Percentiles rank a stretch among this genome's conserved stretches.
Evolutionary conservation across 2,888 invertebrate species (phyloP).

Genomic region (Agonum fuliginosum): DNA sequence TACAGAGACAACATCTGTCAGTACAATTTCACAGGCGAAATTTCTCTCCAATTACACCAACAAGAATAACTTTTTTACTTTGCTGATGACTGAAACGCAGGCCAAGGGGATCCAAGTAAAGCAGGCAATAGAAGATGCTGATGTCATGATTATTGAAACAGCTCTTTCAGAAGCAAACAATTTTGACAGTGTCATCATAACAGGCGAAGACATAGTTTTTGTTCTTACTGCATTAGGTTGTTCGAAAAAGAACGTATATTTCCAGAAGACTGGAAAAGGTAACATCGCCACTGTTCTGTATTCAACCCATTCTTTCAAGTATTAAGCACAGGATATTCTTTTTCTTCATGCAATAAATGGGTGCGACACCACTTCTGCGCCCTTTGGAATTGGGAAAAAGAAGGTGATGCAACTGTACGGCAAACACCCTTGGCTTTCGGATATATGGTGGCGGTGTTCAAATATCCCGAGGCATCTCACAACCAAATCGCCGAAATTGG

Average conservation of each 20-base stretch:
- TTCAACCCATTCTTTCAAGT: slow-evolving; percentile 11
- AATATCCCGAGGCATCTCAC: slow-evolving; percentile 18
- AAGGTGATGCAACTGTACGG: not conserved
- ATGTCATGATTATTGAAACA: slow-evolving; percentile 61
- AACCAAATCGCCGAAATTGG: slow-evolving; percentile 46
- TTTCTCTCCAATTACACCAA: slow-evolving; percentile 61
- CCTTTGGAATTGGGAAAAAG: not conserved
- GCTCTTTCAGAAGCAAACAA: slow-evolving; percentile 59
- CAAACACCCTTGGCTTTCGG: not conserved
- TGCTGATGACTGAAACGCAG: slow-evolving; percentile 60
- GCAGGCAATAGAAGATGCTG: slow-evolving; percentile 61
- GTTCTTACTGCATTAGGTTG: slow-evolving; percentile 54
- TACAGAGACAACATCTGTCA: slow-evolving; percentile 41
- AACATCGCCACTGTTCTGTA: slow-evolving; percentile 41
- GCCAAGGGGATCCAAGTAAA: slow-evolving; percentile 54
- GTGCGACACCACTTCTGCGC: slow-evolving; percentile 52
- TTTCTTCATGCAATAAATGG: slow-evolving; percentile 48
- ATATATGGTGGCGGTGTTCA: not conserved
- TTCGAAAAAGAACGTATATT: slow-evolving; percentile 27
- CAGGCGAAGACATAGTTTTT: slow-evolving; percentile 60
- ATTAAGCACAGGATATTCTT: slow-evolving; percentile 37
- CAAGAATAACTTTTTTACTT: slow-evolving; percentile 57
- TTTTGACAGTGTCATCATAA: no score
- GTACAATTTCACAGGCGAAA: slow-evolving; percentile 58
- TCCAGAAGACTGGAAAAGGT: slow-evolving; percentile 55